These are phyloP conservation scores for Eugnorisma glareosa DNA, from an alignment of 2,888 invertebrate species.

Conservation along the genomic window DNA sequence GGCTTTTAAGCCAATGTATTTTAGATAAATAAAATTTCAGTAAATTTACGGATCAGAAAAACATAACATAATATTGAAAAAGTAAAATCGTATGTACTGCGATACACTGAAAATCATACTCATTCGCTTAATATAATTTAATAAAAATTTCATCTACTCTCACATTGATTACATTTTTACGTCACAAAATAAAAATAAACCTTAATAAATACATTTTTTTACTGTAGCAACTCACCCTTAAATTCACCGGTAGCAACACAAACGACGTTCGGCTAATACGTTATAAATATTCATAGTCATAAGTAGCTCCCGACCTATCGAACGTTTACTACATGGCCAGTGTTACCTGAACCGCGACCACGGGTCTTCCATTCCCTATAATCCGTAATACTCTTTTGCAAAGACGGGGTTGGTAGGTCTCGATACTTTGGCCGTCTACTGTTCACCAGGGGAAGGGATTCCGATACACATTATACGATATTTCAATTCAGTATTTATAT, in stretches of 20 bases:
- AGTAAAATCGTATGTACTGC: not conserved
- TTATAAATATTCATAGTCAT: constrained; percentile 90
- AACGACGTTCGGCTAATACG: constrained; percentile 86
- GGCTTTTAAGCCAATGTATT: not conserved
- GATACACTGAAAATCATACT: not conserved
- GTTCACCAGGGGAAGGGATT: constrained; percentile 81
- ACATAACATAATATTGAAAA: not conserved
- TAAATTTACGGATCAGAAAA: too few species aligned
- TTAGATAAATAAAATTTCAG: not conserved
- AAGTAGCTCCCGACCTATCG: constrained; percentile 87
- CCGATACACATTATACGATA: constrained; percentile 87
- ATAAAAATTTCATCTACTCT: not conserved
- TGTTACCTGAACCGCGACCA: constrained; percentile 65
- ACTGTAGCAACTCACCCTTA: constrained; percentile 73
- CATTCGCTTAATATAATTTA: not conserved
- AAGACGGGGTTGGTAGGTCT: constrained; percentile 68
- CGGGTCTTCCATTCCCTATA: constrained; percentile 51
- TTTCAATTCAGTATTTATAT: constrained; percentile 89
- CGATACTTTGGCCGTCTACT: constrained; percentile 71
- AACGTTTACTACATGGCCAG: constrained; percentile 82
- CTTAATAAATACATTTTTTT: constrained; percentile 40
- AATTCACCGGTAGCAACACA: constrained; percentile 78
- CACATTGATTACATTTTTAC: not conserved
- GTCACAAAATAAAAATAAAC: constrained; percentile 22
- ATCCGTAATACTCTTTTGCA: constrained; percentile 21